Base-by-base conservation (phyloP, 2,113 vertebrate species). In the Suricata suricatta region DNA sequence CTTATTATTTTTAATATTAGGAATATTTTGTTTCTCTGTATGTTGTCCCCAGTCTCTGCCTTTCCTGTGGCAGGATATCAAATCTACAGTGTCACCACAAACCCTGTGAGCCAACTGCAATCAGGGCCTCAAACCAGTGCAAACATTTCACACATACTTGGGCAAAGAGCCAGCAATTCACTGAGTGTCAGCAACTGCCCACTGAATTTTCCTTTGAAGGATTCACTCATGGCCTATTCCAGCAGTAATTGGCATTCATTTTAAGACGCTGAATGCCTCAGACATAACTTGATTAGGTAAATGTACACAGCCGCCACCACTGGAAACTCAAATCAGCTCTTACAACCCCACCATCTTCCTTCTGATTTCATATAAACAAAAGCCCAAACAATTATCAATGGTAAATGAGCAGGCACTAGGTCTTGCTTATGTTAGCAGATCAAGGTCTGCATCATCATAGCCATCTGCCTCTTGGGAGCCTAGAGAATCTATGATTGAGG, bases 181-280 rank as follows among this genome's bases (percentile, higher is more conserved):
- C 87, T 95, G 33, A 64, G 60, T 71, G 80, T 93, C 87, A 98
- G 96, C 94, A 98, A 98, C 77, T 54, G 54, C 76, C 87, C 88
- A 92, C 63, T 88, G 96, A 93, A 92, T 98, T 97, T 98, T 90
- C 96, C 93, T 96, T 88, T 94, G 86, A 98, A 98, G 93, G 66
- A 96, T 66, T 90, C 87, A 93, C 72, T 95, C 93, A 74, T 29
- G 89, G 86, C 64, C 68, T 91, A 64, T 96, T 98, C 90, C 88
- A 88, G 97, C 60, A 96, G 89, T 88, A 98, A 98, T 0, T 91
- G 92, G 93, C 94, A 95, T 15, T 5, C 19, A 66, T 93, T 97
- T 98, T 93, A 96, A 98, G 95, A 97, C 90, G 95, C 68, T 57
- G 98, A 98, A 64, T 77, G 66, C 85, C 97, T 98, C 97, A 94